A percentile compares a stretch with the other conserved stretches of the same genome.
Evolutionary conservation across 2,888 invertebrate genomes (phyloP).

Genomic region (Drosophila kuntzei): DNA sequence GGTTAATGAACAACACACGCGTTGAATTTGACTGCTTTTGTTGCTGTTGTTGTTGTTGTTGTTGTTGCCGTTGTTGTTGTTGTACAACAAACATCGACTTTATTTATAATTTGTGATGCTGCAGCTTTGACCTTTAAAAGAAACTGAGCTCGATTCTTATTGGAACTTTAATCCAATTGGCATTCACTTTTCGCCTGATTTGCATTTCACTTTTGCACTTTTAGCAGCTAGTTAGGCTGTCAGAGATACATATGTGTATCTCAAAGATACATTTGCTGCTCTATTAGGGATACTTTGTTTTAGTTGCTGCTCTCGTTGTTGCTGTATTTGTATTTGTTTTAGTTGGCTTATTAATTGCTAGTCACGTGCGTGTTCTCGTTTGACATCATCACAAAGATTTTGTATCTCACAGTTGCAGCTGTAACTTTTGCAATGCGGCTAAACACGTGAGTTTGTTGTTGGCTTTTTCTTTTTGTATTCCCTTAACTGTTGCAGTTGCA

Average conservation of each 20-base stretch:
- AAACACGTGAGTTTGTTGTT: constrained; percentile 28
- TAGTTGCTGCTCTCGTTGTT: background rate
- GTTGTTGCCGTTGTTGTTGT: constrained; percentile 20
- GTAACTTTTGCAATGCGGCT: constrained; percentile 24
- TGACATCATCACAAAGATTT: constrained; percentile 43
- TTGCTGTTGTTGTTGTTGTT: constrained; percentile 31
- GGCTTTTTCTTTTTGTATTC: background rate
- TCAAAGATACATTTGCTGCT: constrained; percentile 24
- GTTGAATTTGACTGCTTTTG: constrained; percentile 31
- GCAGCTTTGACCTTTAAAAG: constrained; percentile 71
- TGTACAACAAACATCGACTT: constrained; percentile 24
- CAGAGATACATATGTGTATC: constrained; percentile 26
- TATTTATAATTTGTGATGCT: constrained; percentile 37
- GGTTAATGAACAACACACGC: constrained; percentile 48
- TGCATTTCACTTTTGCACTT: constrained; percentile 64
- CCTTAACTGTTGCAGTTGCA: background rate
- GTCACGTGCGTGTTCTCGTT: constrained; percentile 74
- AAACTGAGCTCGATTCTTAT: constrained; percentile 27
- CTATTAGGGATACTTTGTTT: constrained; percentile 1
- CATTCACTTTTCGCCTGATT: constrained; percentile 59
- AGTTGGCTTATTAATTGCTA: constrained; percentile 52
- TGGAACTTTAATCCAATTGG: constrained; percentile 40
- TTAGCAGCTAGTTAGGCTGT: constrained; percentile 6
- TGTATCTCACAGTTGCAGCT: constrained; percentile 14
- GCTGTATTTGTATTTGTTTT: constrained; percentile 10